Conservation (phyloP, 2,888 invertebrate genomes). For the Pseudococcus viburni region DNA sequence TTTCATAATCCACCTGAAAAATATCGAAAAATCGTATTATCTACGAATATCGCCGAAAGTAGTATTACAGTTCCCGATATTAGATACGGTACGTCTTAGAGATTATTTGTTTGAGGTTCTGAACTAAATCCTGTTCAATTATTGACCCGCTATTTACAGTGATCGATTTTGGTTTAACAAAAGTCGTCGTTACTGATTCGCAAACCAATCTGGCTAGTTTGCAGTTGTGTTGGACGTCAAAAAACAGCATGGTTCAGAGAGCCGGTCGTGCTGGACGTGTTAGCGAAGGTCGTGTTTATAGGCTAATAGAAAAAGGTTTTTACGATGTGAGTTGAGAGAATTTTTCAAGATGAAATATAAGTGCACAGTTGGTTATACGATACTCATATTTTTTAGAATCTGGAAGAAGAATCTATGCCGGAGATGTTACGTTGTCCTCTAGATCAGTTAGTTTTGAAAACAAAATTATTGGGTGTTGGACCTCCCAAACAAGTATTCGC, state of each 20-base stretch:
- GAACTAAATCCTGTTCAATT: neutral
- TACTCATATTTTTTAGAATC: slow-evolving; percentile 65
- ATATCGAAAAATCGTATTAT: slow-evolving; percentile 85
- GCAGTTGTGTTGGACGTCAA: slow-evolving; percentile 88
- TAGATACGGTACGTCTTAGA: slow-evolving; percentile 78
- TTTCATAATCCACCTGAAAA: slow-evolving; percentile 77
- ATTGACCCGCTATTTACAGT: slow-evolving; percentile 75
- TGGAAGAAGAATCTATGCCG: slow-evolving; percentile 59
- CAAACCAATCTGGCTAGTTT: slow-evolving; percentile 85
- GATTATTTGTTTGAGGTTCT: neutral
- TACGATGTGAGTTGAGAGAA: slow-evolving; percentile 74
- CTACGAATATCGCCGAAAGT: slow-evolving; percentile 94
- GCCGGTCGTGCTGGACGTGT: slow-evolving; percentile 93
- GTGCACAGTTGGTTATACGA: neutral
- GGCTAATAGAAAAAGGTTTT: slow-evolving; percentile 80
- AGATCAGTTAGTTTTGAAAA: slow-evolving; percentile 83
- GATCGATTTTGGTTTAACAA: slow-evolving; percentile 94
- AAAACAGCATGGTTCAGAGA: slow-evolving; percentile 90
- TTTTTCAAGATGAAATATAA: neutral
- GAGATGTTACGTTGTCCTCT: slow-evolving; percentile 88
- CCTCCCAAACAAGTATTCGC: slow-evolving; percentile 85
- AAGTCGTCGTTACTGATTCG: slow-evolving; percentile 82
- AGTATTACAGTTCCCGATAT: slow-evolving; percentile 92
- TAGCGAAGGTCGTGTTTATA: slow-evolving; percentile 86
- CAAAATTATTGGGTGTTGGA: slow-evolving; percentile 87